A percentile compares a stretch with the other conserved stretches of the same genome.
phyloP scores from a whole-genome alignment of 1,140 invertebrate species.

The Panonychus citri region DNA sequence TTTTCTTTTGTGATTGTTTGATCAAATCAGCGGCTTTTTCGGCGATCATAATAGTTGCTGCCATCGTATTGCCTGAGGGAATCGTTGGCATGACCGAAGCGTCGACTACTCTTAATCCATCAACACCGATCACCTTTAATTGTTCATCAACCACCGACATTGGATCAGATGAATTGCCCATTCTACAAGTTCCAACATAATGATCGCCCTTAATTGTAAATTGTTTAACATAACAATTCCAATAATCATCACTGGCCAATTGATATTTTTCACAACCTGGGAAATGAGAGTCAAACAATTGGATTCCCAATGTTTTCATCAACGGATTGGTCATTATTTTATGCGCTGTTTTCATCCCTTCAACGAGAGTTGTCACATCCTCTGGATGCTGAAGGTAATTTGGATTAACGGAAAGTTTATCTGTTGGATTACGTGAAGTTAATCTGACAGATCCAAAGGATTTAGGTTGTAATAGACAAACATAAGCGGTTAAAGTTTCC shows the following conservation, averaged over 20 bases:
- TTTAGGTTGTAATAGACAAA: not conserved
- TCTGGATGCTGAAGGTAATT: not conserved
- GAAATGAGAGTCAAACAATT: constrained; percentile 21
- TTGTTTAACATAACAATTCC: constrained; percentile 43
- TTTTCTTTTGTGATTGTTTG: not conserved
- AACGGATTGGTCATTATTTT: not conserved
- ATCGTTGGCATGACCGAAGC: not conserved
- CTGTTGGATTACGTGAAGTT: not conserved
- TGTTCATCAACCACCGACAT: constrained; percentile 37
- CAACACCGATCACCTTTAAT: constrained; percentile 20
- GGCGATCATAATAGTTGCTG: not conserved
- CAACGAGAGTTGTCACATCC: not conserved
- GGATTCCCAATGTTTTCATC: not conserved
- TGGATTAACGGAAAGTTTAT: not conserved
- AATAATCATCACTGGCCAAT: constrained; percentile 49
- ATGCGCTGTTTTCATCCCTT: not conserved
- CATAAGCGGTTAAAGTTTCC: not conserved
- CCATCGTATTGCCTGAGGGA: not conserved
- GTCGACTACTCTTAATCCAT: constrained; percentile 7
- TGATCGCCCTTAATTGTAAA: constrained; percentile 51
- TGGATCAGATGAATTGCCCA: constrained; percentile 40
- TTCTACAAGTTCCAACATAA: constrained; percentile 51
- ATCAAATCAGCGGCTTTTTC: not conserved
- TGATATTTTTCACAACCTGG: constrained; percentile 45
- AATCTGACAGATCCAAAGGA: not conserved